Conservation (phyloP, 2,888 invertebrate species). For the Cataglyphis rosenhaueri region DNA sequence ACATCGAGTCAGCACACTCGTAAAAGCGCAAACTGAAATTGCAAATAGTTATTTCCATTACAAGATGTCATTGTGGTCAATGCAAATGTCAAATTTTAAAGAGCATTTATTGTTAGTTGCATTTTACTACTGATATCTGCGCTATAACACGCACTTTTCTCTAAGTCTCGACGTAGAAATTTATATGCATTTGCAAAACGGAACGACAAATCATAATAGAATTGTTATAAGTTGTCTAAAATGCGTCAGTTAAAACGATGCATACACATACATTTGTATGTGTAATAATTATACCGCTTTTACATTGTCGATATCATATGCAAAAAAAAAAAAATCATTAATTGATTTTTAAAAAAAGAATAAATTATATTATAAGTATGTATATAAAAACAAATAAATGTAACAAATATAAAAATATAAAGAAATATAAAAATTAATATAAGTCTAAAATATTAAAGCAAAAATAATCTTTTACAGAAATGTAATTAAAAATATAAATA, state of each 20-base stretch:
- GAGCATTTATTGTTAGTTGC: constrained; percentile 5
- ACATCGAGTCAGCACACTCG: constrained; percentile 12
- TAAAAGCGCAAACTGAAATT: constrained; percentile 45
- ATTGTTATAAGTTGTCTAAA: background rate
- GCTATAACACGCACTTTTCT: background rate
- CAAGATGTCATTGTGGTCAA: constrained; percentile 25
- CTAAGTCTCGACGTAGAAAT: constrained; percentile 23
- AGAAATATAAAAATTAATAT: background rate
- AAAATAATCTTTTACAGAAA: background rate
- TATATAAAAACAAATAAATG: background rate
- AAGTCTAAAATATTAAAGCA: background rate
- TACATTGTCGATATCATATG: background rate
- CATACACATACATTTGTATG: background rate
- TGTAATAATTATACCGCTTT: background rate
- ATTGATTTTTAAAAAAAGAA: background rate
- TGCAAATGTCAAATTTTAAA: constrained; percentile 22
- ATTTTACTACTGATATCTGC: background rate
- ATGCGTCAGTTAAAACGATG: background rate
- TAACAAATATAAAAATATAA: background rate
- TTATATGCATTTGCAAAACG: constrained; percentile 1
- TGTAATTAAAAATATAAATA: background rate
- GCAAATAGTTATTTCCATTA: constrained; percentile 19
- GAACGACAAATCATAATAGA: background rate
- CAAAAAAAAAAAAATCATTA: background rate
- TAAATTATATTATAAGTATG: background rate